Conservation (phyloP, 2,797 vertebrate species). For the Sebastes minor region DNA sequence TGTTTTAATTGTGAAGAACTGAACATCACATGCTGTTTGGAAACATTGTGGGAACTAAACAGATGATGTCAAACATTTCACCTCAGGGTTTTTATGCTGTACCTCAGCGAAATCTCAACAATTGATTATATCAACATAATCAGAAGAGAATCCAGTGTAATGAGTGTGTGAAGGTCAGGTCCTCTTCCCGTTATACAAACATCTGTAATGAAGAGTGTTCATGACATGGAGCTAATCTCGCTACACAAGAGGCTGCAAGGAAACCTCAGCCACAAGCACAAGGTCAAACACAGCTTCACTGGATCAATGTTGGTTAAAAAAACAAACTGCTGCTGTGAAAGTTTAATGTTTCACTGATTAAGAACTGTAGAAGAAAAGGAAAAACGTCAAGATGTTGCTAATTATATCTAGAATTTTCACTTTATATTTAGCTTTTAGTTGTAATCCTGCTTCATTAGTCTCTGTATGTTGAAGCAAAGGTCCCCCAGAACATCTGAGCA, state of each 20-base stretch:
- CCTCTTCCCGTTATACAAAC: constrained; percentile 40
- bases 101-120: constrained; percentile 16
- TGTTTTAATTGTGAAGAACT: constrained; percentile 25
- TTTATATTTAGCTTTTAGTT: not conserved
- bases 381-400: not conserved
- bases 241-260: not conserved
- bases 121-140: constrained; percentile 36
- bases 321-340: not conserved
- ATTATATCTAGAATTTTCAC: not conserved
- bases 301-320: not conserved
- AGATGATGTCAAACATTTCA: constrained; percentile 49
- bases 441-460: not conserved
- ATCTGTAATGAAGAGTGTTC: constrained; percentile 13
- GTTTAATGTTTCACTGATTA: not conserved
- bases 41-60: constrained; percentile 28
- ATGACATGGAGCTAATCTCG: not conserved
- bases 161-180: constrained; percentile 32
- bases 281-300: not conserved
- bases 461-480: not conserved
- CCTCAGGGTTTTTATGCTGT: constrained; percentile 6
- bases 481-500: not conserved
- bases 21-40: constrained; percentile 29
- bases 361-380: fast-evolving
- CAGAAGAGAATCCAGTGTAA: constrained; percentile 14
- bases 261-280: not conserved